phyloP scores from a whole-genome alignment of 2,888 invertebrate species.

The Chromoteleia sp. region DNA sequence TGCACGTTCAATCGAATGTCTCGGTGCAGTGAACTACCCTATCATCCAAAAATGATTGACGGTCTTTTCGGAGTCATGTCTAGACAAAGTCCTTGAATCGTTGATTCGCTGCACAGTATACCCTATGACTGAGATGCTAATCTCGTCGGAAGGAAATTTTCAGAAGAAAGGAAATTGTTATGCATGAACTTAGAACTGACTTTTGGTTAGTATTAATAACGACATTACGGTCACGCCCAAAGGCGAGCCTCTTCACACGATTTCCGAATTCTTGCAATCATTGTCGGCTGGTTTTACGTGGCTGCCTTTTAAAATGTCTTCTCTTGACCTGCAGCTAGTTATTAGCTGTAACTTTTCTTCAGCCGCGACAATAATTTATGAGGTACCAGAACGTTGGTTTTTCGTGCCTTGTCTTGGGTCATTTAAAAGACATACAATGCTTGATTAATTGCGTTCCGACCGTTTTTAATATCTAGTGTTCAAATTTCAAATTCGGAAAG shows the following conservation, averaged over 20 bases:
- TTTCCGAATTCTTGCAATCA: conserved; percentile 36
- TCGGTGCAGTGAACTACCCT: conserved; percentile 45
- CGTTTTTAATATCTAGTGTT: not conserved
- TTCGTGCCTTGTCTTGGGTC: conserved; percentile 15
- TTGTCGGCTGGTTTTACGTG: conserved; percentile 40
- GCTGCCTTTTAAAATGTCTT: conserved; percentile 24
- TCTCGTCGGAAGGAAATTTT: conserved; percentile 43
- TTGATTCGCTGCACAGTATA: conserved; percentile 26
- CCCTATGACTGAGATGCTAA: conserved; percentile 42
- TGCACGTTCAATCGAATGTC: conserved; percentile 20
- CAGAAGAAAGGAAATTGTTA: conserved; percentile 36
- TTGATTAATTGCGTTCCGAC: conserved; percentile 37
- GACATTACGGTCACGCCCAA: conserved; percentile 55
- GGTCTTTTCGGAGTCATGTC: conserved; percentile 63
- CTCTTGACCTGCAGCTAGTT: conserved; percentile 40
- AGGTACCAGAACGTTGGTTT: conserved; percentile 37
- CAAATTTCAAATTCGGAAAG: conserved; percentile 5
- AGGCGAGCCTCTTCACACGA: conserved; percentile 22
- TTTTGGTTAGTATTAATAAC: conserved; percentile 51
- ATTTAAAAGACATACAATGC: conserved; percentile 10
- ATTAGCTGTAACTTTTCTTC: conserved; percentile 42
- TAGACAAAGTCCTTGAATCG: conserved; percentile 67
- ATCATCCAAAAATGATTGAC: conserved; percentile 64
- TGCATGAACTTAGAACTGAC: conserved; percentile 43
- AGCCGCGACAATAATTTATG: conserved; percentile 31